Conservation (phyloP, 2,797 vertebrate genomes). For the Poeciliopsis gracilis region DNA sequence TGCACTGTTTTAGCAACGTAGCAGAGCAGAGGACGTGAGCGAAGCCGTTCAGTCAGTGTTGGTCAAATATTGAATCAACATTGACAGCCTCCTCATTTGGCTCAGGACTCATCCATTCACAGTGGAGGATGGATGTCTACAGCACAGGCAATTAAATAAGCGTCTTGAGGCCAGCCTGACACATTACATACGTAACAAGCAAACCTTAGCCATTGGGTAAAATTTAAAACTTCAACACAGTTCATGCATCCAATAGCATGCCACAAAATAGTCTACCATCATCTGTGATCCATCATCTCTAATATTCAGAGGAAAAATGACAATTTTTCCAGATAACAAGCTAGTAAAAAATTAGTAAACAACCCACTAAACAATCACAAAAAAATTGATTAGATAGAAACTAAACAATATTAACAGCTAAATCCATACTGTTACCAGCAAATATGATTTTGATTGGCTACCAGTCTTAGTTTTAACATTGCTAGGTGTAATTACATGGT, state of each 20-base stretch:
- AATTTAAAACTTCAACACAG: too few species aligned
- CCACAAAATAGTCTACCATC: background rate
- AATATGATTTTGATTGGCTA: background rate
- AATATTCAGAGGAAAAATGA: background rate
- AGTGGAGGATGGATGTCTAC: too few species aligned
- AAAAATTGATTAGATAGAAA: background rate
- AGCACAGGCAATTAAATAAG: too few species aligned
- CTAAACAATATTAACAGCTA: background rate
- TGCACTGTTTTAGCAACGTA: too few species aligned
- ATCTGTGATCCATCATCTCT: background rate
- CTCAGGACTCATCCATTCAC: too few species aligned
- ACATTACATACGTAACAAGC: too few species aligned
- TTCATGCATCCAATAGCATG: background rate
- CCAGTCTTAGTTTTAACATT: background rate
- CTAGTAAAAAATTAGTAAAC: background rate
- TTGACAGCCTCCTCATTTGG: too few species aligned
- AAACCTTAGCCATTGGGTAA: too few species aligned
- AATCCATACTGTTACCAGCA: background rate
- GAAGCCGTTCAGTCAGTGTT: too few species aligned
- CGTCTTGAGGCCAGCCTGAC: too few species aligned
- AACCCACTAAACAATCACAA: background rate
- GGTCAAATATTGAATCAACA: too few species aligned
- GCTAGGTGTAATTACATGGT: background rate
- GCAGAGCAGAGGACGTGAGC: too few species aligned
- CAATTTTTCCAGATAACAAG: background rate